Percentiles rank a stretch among this genome's conserved stretches.
Conservation (phyloP, 30 jellyfish, hydroid and myxozoan genomes). For the Hydractinia symbiolongicarpus region DNA sequence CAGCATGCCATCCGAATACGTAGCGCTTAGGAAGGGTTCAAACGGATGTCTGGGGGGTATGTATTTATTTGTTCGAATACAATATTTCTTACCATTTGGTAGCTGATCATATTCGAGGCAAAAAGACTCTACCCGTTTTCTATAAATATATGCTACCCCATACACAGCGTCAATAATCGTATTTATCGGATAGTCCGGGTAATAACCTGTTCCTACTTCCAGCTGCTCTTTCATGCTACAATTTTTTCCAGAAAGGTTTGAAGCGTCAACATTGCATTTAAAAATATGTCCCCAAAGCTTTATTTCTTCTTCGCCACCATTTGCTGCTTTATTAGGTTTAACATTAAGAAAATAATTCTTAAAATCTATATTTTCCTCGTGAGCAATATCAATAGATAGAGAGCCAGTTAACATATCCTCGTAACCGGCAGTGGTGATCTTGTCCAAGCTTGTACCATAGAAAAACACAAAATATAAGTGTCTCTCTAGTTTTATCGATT, state of each 20-base stretch:
- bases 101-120: not conserved
- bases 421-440: not conserved
- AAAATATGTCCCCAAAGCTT: not conserved
- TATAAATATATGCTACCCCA: not conserved
- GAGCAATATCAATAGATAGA: not conserved
- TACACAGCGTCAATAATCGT: not conserved
- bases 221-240: not conserved
- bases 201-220: not conserved
- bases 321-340: not conserved
- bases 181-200: not conserved
- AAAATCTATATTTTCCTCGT: slow-evolving; percentile 3
- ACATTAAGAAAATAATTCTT: not conserved
- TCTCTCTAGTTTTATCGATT: not conserved
- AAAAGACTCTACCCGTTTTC: not conserved
- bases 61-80: not conserved
- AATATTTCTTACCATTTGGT: not conserved
- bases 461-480: not conserved
- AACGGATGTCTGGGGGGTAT: not conserved
- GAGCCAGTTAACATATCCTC: not conserved
- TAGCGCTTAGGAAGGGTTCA: not conserved
- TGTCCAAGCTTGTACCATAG: not conserved
- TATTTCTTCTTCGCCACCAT: not conserved
- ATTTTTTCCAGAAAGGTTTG: not conserved
- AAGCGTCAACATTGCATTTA: not conserved
- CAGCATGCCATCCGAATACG: slow-evolving; percentile 3